A percentile compares a stretch with the other conserved stretches of the same genome.
These are phyloP conservation scores for Lampris megalopsis DNA, from an alignment of 2,113 vertebrate genomes.

Conservation along the genomic window DNA sequence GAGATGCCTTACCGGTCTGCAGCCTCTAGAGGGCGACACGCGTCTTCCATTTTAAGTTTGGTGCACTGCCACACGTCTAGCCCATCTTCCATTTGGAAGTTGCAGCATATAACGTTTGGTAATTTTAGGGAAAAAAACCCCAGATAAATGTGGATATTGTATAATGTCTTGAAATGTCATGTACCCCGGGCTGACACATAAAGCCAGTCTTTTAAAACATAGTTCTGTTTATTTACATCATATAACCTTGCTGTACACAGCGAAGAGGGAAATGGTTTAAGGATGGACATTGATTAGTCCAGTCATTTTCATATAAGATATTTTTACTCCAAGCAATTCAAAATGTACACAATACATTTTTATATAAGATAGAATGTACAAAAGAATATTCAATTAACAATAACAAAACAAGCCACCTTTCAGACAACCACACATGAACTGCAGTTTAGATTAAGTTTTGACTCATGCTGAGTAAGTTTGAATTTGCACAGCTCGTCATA, in stretches of 20 bases:
- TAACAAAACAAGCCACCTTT: constrained; percentile 77
- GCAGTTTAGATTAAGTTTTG: constrained; percentile 30
- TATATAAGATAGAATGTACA: constrained; percentile 94
- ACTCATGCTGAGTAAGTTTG: constrained; percentile 16
- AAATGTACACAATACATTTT: constrained; percentile 91
- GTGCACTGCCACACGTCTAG: background rate
- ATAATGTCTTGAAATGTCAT: too few relatives aligned
- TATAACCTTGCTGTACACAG: constrained; percentile 77
- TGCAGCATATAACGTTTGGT: too few relatives aligned
- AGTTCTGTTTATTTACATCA: constrained; percentile 82
- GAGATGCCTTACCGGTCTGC: background rate
- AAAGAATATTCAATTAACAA: constrained; percentile 80
- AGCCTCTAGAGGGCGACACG: constrained; percentile 51
- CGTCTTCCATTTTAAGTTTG: background rate
- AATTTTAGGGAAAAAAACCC: too few relatives aligned
- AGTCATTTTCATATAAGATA: constrained; percentile 84
- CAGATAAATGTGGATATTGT: too few relatives aligned
- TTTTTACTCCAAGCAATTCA: constrained; percentile 86
- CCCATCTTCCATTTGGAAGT: background rate
- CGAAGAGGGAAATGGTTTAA: constrained; percentile 69
- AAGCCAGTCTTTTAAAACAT: constrained; percentile 61
- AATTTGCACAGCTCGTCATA: constrained; percentile 27
- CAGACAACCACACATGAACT: constrained; percentile 54
- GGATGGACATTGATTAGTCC: constrained; percentile 70
- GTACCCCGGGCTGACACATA: background rate